phyloP scores from a whole-genome alignment of 2,113 vertebrate species.

The Anguilla rostrata region DNA sequence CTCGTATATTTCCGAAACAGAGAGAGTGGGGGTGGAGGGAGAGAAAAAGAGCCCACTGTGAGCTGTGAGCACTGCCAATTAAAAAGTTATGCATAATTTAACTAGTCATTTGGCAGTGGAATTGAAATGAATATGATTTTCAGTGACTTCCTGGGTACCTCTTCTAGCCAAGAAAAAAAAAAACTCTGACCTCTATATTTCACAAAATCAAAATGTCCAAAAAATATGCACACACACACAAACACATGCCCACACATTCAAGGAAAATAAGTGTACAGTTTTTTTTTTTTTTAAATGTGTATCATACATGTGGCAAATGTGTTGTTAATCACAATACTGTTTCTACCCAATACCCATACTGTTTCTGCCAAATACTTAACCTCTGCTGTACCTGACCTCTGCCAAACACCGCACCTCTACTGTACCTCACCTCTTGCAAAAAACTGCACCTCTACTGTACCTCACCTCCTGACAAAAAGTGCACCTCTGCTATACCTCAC shows the following conservation, averaged over 20 bases:
- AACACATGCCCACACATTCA: background rate
- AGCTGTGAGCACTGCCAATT: conserved; percentile 59
- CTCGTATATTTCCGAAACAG: conserved; percentile 37
- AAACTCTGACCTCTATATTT: conserved; percentile 35
- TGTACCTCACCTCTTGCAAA: background rate
- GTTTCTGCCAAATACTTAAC: background rate
- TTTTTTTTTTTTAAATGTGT: too few relatives aligned
- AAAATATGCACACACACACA: background rate
- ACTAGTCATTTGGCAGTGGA: conserved; percentile 56
- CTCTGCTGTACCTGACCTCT: background rate
- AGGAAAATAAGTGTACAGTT: background rate
- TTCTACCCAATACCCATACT: background rate
- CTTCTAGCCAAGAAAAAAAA: conserved; percentile 27
- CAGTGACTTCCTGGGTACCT: conserved; percentile 46
- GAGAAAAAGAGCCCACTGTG: conserved; percentile 33
- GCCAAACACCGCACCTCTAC: background rate
- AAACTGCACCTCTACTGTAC: background rate
- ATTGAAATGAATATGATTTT: conserved; percentile 57
- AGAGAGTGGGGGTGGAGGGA: background rate
- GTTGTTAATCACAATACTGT: too few relatives aligned
- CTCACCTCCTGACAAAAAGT: background rate
- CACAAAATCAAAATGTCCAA: background rate
- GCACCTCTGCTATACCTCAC: background rate
- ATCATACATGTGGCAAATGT: too few relatives aligned
- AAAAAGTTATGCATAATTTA: conserved; percentile 74